Evolutionary conservation across 2,888 invertebrate genomes (phyloP).

Genomic region (Stenodera caucasica): DNA sequence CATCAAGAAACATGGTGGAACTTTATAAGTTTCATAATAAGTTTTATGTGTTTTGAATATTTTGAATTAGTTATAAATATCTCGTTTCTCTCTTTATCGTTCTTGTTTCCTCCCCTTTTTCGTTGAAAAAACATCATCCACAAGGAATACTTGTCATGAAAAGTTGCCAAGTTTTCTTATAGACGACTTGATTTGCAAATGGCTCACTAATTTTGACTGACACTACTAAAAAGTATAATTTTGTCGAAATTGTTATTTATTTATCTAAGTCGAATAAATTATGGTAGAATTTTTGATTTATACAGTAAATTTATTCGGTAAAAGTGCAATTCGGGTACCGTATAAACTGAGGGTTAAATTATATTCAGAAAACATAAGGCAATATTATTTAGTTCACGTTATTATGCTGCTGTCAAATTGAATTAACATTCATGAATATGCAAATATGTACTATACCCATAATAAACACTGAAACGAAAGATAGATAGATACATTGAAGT

Average conservation of each 20-base stretch:
- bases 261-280: too few species aligned
- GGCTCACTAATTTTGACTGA: too few species aligned
- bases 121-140: too few species aligned
- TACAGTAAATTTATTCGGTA: too few species aligned
- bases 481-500: neutral
- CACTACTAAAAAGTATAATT: too few species aligned
- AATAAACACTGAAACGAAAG: neutral
- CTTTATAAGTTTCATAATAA: constrained; percentile 3
- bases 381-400: constrained; percentile 28
- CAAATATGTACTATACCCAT: constrained; percentile 16
- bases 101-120: too few species aligned
- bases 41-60: constrained; percentile 4
- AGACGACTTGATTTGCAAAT: too few species aligned
- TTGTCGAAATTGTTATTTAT: too few species aligned
- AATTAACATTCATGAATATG: constrained; percentile 37
- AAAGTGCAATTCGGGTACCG: too few species aligned
- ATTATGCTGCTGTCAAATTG: constrained; percentile 32
- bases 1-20: neutral
- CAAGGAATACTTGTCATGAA: neutral
- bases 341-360: too few species aligned
- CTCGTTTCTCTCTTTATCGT: neutral
- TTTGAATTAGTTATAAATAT: neutral
- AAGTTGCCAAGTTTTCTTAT: neutral
- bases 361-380: constrained; percentile 24
- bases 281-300: too few species aligned